phyloP scores from a whole-genome alignment of 2,888 invertebrate species.

The Drosophila anomelani region DNA sequence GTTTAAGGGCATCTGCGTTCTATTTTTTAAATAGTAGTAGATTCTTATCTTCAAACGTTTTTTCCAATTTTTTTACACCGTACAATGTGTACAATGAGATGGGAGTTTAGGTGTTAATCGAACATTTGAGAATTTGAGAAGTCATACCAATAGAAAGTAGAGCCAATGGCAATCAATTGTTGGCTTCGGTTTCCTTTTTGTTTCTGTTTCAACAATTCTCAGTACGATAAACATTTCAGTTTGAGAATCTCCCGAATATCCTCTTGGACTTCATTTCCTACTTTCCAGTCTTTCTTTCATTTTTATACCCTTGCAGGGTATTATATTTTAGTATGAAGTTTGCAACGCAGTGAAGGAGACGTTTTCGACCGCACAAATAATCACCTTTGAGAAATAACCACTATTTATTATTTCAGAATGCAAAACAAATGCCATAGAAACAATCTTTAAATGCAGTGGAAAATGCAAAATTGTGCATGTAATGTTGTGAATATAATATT shows the following conservation, averaged over 20 bases:
- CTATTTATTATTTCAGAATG: no score
- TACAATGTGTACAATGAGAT: not conserved
- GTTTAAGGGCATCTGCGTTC: not conserved
- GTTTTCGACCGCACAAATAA: not conserved
- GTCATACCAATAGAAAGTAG: constrained; percentile 2
- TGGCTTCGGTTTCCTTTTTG: not conserved
- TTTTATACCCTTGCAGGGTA: no score
- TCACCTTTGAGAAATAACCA: no score
- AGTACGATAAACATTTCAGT: not conserved
- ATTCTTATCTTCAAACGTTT: not conserved
- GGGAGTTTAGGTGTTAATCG: constrained; percentile 1
- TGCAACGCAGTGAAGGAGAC: not conserved
- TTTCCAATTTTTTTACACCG: not conserved
- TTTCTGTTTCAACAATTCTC: not conserved
- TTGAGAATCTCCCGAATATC: not conserved
- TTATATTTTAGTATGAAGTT: not conserved
- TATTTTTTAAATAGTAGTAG: not conserved
- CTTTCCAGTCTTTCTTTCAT: not conserved
- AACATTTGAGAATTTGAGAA: constrained; percentile 3
- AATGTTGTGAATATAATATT: no score
- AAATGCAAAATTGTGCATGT: no score
- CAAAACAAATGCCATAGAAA: no score
- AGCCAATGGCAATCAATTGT: not conserved
- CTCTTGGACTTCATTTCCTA: no score
- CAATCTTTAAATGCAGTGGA: no score